A percentile compares a stretch with the other conserved stretches of the same genome.
Conservation (phyloP, 2,113 vertebrate species). For the Grantiella picta region DNA sequence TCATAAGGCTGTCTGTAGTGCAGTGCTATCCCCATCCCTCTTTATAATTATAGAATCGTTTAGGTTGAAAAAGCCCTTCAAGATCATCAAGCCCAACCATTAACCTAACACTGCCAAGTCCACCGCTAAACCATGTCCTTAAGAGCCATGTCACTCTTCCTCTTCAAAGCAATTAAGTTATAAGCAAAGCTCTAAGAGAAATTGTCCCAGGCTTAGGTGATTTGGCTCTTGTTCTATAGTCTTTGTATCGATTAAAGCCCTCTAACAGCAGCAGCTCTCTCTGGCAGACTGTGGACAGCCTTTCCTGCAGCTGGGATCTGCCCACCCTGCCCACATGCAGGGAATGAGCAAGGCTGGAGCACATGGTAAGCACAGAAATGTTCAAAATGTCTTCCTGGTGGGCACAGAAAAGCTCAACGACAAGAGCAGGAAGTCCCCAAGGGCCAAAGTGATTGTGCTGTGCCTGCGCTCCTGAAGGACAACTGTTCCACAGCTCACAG, state of each 20-base stretch:
- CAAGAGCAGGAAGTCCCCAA: background rate
- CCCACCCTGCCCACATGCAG: background rate
- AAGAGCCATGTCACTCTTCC: background rate
- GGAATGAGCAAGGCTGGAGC: background rate
- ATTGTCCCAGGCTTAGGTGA: background rate
- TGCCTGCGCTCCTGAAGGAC: accelerated
- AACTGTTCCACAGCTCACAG: background rate
- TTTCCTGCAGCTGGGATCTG: background rate
- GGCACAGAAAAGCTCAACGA: background rate
- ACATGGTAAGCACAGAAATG: background rate
- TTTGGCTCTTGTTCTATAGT: background rate
- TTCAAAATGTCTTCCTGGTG: no score
- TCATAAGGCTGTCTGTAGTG: background rate
- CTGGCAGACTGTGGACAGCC: background rate
- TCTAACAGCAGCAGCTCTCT: background rate
- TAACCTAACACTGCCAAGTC: background rate
- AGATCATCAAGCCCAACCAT: background rate
- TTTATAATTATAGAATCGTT: background rate
- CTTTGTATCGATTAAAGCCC: background rate
- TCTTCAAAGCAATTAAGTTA: background rate
- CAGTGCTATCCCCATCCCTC: accelerated
- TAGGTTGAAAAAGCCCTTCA: background rate
- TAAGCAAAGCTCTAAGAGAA: background rate
- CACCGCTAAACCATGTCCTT: background rate
- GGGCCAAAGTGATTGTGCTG: background rate